Evolutionary conservation across 2,113 vertebrate species (phyloP).

Genomic region (Ctenodactylus gundi): DNA sequence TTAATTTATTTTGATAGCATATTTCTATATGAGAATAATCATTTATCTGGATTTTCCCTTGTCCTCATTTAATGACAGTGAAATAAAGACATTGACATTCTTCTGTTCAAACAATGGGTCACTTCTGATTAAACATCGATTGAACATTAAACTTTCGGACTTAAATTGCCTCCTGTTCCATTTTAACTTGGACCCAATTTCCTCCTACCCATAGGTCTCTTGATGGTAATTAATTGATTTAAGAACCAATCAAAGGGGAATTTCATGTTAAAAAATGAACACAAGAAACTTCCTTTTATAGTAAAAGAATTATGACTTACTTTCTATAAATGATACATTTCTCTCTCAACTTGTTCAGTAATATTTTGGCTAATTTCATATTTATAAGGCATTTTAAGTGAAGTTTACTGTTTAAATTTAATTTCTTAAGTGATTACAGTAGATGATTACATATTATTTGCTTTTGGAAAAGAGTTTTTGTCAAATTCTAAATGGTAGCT

Average conservation of each 20-base stretch:
- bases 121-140: slow-evolving; percentile 84
- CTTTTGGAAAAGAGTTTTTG: background rate
- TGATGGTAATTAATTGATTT: slow-evolving; percentile 84
- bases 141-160: slow-evolving; percentile 81
- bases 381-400: background rate
- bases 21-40: slow-evolving; percentile 57
- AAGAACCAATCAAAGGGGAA: slow-evolving; percentile 78
- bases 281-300: background rate
- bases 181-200: slow-evolving; percentile 83
- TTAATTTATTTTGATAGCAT: background rate
- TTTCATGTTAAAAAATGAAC: slow-evolving; percentile 21
- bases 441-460: background rate
- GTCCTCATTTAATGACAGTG: slow-evolving; percentile 74
- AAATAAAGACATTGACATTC: slow-evolving; percentile 81
- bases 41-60: slow-evolving; percentile 61
- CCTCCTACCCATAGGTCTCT: slow-evolving; percentile 71
- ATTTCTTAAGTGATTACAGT: slow-evolving; percentile 24
- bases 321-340: slow-evolving; percentile 20
- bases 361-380: slow-evolving; percentile 17
- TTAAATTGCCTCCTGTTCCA: slow-evolving; percentile 81
- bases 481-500: background rate
- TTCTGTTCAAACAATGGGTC: slow-evolving; percentile 82
- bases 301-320: background rate
- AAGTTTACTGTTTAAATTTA: background rate
- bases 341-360: background rate